phyloP scores from a whole-genome alignment of 37 sponge, comb jelly and placozoan species.

The Oopsacas minuta region DNA sequence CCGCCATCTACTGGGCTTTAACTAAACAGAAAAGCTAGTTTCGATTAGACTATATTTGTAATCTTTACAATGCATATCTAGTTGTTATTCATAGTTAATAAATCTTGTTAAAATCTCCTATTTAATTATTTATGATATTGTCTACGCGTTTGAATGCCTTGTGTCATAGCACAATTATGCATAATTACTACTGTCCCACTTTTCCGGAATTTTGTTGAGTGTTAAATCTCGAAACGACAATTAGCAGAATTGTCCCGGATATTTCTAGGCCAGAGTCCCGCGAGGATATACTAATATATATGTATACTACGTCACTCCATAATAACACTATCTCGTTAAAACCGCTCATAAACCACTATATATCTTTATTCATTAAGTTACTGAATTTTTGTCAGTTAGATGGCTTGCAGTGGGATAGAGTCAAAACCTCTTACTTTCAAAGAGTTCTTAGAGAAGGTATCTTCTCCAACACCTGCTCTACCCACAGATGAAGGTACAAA shows the following conservation, averaged over 20 bases:
- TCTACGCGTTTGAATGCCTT: neutral
- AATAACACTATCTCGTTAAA: too few relatives aligned
- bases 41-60: neutral
- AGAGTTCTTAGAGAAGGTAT: neutral
- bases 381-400: neutral
- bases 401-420: neutral
- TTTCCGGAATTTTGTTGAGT: too few relatives aligned
- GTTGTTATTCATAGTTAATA: neutral
- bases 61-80: neutral
- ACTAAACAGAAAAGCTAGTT: neutral
- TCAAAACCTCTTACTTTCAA: neutral
- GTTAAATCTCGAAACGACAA: too few relatives aligned
- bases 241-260: too few relatives aligned
- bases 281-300: too few relatives aligned
- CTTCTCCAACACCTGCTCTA: neutral
- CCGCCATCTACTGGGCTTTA: neutral
- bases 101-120: neutral
- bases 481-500: neutral
- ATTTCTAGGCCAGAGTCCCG: too few relatives aligned
- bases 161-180: too few relatives aligned
- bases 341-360: too few relatives aligned
- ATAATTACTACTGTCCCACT: too few relatives aligned
- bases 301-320: too few relatives aligned
- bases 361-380: too few relatives aligned
- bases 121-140: neutral